Evolutionary conservation across 2,113 vertebrate genomes (phyloP), one percentile per base, ranked within the genome.

Genomic region (Danio rerio): DNA sequence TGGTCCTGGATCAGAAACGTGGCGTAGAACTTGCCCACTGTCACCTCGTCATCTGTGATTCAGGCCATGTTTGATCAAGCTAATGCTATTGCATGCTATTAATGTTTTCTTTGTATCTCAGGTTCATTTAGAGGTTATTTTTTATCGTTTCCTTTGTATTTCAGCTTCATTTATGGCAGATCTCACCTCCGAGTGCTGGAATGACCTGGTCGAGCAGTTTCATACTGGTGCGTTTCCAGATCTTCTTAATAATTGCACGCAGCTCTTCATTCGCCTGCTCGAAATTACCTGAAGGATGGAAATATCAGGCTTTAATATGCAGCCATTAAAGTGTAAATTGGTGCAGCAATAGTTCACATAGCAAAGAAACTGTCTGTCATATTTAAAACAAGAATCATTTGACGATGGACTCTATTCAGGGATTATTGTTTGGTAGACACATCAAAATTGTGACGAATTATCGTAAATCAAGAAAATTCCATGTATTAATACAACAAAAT

Each of bases 141-240:
- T n/a, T n/a, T n/a, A n/a, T n/a, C n/a, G n/a, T n/a, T n/a, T n/a
- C n/a, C n/a, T n/a, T n/a, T n/a, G n/a, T n/a, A n/a, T 52, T 42
- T 15, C 12, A 9, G 5, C 20, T n/a, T 13, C 74, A 18, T 9
- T 16, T 7, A 7, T 20, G 11, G 31, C 13, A 42, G 13, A 45
- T 43, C 92, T 70, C 56, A 96, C 97, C 97, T 94, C 97, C 97
- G 42, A 98, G 96, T 0, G 97, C 96, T 66, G 97, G 97, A 71
- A 98, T 98, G 86, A 98, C 96, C 88, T 98, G 97, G 88, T 98
- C 97, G 86, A 98, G 89, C 0, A 98, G 95, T 83, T 98, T 98
- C 97, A 98, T 98, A 75, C 97, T 98, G 0, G 97, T 98, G 59
- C 97, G 91, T 78, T 98, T 98, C 97, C 97, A 98, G 86, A 98